Percentiles rank a stretch among this genome's conserved stretches.
These are phyloP conservation scores for Artemia sinica DNA, from an alignment of 2,888 invertebrate genomes.

Conservation along the genomic window DNA sequence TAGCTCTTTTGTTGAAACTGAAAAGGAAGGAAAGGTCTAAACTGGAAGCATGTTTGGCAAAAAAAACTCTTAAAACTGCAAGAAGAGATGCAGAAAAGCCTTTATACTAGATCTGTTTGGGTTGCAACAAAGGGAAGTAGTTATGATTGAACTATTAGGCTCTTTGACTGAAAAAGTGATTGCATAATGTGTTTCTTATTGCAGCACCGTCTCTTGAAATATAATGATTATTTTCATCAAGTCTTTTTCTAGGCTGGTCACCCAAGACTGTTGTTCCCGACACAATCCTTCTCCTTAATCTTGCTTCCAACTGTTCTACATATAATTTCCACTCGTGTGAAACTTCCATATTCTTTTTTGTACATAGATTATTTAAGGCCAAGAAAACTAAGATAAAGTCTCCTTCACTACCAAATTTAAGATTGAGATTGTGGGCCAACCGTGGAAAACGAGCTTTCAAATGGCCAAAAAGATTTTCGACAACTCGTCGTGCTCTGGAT, in stretches of 20 bases:
- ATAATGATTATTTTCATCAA: background rate
- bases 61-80: no score
- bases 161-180: no score
- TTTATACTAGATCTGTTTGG: no score
- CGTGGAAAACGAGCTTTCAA: background rate
- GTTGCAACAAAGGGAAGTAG: no score
- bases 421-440: background rate
- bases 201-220: background rate
- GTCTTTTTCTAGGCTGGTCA: background rate
- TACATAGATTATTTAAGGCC: conserved; percentile 3
- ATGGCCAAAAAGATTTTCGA: background rate
- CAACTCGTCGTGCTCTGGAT: background rate
- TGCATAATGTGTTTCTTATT: no score
- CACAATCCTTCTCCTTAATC: background rate
- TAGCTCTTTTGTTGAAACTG: no score
- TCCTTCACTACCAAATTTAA: background rate
- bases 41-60: no score
- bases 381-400: background rate
- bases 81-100: no score
- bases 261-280: background rate
- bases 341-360: background rate
- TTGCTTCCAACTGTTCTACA: background rate
- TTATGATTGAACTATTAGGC: no score
- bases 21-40: no score
- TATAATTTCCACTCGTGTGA: background rate